Conservation (phyloP, 1,140 invertebrate genomes). For the Lepidurus couesii region DNA sequence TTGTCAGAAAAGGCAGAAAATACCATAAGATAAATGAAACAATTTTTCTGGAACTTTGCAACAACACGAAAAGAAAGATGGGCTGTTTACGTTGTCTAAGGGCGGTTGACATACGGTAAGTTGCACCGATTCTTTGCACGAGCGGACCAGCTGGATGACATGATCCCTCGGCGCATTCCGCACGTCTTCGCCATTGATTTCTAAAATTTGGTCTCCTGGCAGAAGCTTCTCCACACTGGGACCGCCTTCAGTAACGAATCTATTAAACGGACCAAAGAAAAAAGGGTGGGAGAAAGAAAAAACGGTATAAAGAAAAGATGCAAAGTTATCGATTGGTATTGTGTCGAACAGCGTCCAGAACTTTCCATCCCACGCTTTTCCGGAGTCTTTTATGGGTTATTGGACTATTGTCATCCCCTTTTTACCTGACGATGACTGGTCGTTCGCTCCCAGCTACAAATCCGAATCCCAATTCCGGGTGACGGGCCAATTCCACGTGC, state of each 20-base stretch:
- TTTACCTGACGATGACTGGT: conserved; percentile 77
- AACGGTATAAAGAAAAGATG: not conserved
- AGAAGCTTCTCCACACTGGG: conserved; percentile 81
- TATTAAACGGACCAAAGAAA: conserved; percentile 36
- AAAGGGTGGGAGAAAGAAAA: not conserved
- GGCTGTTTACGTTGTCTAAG: conserved; percentile 56
- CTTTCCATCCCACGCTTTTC: no score
- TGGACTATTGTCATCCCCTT: not conserved
- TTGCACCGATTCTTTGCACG: conserved; percentile 66
- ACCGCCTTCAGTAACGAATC: conserved; percentile 74
- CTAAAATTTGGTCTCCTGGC: conserved; percentile 81
- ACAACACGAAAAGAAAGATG: conserved; percentile 28
- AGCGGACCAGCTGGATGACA: conserved; percentile 80
- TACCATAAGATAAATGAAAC: not conserved
- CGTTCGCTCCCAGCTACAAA: conserved; percentile 88
- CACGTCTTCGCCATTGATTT: conserved; percentile 85
- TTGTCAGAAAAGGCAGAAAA: conserved; percentile 5
- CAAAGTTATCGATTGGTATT: not conserved
- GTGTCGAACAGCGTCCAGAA: not conserved
- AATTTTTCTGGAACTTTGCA: not conserved
- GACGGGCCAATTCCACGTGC: conserved; percentile 62
- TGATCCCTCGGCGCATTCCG: conserved; percentile 73
- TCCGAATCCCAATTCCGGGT: conserved; percentile 75
- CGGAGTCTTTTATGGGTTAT: not conserved
- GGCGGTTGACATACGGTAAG: conserved; percentile 77